phyloP scores from a whole-genome alignment of 2,888 invertebrate species.

The Nemoura dubitans region DNA sequence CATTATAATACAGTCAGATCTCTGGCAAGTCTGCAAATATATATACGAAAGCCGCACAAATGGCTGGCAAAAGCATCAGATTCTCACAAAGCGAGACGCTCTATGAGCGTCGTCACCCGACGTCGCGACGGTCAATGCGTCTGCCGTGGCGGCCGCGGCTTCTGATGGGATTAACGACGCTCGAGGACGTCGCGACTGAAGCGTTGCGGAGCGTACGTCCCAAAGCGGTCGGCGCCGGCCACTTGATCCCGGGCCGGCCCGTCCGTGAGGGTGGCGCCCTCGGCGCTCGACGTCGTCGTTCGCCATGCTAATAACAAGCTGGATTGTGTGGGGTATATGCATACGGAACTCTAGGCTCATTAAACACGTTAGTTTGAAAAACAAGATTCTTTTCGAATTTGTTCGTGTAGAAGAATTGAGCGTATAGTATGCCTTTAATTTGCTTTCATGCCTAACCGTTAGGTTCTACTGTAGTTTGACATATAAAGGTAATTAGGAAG shows the following conservation, averaged over 20 bases:
- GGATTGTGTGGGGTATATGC: background rate
- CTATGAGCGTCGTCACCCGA: background rate
- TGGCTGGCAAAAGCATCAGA: background rate
- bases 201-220: background rate
- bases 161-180: slow-evolving; percentile 4
- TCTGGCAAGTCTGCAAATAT: background rate
- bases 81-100: background rate
- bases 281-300: background rate
- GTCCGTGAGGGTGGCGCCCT: too few species aligned
- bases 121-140: slow-evolving; percentile 21
- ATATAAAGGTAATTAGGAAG: slow-evolving; percentile 28
- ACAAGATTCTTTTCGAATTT: slow-evolving; percentile 15
- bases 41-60: background rate
- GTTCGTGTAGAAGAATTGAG: slow-evolving; percentile 7
- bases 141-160: background rate
- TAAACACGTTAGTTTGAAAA: background rate
- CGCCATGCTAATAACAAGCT: background rate
- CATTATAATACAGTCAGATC: background rate
- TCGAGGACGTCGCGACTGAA: background rate
- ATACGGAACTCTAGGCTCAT: slow-evolving; percentile 16
- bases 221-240: background rate
- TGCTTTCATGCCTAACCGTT: slow-evolving; percentile 23
- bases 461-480: background rate
- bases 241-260: background rate
- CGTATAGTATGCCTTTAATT: background rate